Base-by-base conservation (phyloP, 2,797 vertebrate genomes). In the Oreonectes daqikongensis region DNA sequence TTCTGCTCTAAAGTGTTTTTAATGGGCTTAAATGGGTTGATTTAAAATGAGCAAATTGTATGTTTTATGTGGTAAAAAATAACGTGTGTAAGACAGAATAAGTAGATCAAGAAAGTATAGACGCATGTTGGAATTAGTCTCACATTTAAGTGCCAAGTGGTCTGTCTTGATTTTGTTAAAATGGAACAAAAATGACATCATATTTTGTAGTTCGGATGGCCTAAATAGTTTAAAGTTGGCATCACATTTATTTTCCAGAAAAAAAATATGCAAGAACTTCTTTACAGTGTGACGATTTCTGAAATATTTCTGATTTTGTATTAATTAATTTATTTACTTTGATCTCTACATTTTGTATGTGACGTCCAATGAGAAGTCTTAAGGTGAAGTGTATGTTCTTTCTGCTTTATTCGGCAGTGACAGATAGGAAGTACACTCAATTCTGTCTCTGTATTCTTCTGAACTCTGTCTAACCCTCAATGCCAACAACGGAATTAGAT, bases 391-490 rank as follows among this genome's bases (percentile, higher is more conserved):
- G 75, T 48, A n/a, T n/a, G 60, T 80, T 26, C 35, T 35, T 60
- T 64, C 32, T 80, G 20, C 73, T 79, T 30, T 90, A 92, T 76
- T 84, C 88, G 85, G 89, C 88, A 38, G 26, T 46, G 57, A 65
- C 15, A 26, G 38, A 74, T 55, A 22, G 42, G 48, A 77, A 72
- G 75, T 85, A 81, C 83, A 85, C 81, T 87, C 28, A 90, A 90
- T 90, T 85, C 85, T 85, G 90, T 85, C 88, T 89, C 82, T 90
- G 80, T 88, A 86, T 93, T 92, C 83, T 63, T 79, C 61, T 95
- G 94, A 97, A 96, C 96, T 97, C 94, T 91, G 83, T 61, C 79
- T 95, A 93, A 96, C 94, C 94, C 87, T 81, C 87, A 89, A 86
- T 95, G 92, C 92, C 93, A 95, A 89, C 91, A 91, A 88, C 90